Conservation (phyloP, 1,140 invertebrate genomes). For the Mylabris phalerata region DNA sequence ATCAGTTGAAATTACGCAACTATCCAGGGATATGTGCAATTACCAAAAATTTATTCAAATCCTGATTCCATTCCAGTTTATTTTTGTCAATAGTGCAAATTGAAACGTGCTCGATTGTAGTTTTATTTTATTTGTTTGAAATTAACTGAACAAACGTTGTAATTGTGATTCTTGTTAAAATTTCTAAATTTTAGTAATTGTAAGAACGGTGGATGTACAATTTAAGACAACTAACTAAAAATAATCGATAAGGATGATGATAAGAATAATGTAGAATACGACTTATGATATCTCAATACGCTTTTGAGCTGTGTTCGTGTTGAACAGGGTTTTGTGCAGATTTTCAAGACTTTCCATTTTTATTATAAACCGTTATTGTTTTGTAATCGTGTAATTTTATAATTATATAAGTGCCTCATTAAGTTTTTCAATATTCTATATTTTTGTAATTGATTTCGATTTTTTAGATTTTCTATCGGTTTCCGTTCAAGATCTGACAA, state of each 20-base stretch:
- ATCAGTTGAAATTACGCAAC: no score
- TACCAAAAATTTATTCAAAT: neutral
- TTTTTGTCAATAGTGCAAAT: neutral
- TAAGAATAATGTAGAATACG: slow-evolving; percentile 11
- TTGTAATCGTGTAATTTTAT: neutral
- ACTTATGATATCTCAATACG: slow-evolving; percentile 25
- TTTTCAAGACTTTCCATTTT: neutral
- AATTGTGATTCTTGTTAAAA: slow-evolving; percentile 17
- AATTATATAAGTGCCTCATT: slow-evolving; percentile 14
- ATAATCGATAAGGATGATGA: slow-evolving; percentile 3
- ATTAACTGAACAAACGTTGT: neutral
- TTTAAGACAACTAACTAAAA: neutral
- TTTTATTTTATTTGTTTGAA: no score
- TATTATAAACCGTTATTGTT: neutral
- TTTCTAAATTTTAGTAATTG: slow-evolving; percentile 16
- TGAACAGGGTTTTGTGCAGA: slow-evolving; percentile 28
- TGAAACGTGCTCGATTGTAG: no score
- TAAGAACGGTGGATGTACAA: slow-evolving; percentile 5
- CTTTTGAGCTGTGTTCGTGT: slow-evolving; percentile 29
- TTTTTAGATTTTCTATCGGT: neutral
- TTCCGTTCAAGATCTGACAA: slow-evolving; percentile 12
- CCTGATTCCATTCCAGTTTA: neutral
- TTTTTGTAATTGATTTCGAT: neutral
- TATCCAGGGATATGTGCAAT: no score
- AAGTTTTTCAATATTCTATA: neutral